A percentile compares a stretch with the other conserved stretches of the same genome.
Conservation (phyloP, 1,140 invertebrate genomes). For the Trypoxylus dichotomus region DNA sequence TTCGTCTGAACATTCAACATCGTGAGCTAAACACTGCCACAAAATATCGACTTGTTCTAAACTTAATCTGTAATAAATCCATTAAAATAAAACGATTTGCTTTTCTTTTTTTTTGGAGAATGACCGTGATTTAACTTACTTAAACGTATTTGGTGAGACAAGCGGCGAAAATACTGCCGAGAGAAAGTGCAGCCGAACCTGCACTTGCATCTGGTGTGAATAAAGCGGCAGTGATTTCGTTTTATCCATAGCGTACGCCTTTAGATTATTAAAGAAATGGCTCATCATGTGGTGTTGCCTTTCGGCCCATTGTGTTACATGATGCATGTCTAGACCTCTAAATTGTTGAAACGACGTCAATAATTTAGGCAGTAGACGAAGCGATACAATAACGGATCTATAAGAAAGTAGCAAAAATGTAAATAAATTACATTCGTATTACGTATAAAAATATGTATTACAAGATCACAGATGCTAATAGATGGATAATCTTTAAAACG, state of each 20-base stretch:
- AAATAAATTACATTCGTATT: constrained; percentile 16
- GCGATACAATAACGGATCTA: constrained; percentile 84
- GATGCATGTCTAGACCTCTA: constrained; percentile 77
- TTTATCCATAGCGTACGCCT: constrained; percentile 59
- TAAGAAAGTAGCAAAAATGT: constrained; percentile 37
- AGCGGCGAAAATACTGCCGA: constrained; percentile 89
- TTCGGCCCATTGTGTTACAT: constrained; percentile 87
- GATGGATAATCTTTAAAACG: no score
- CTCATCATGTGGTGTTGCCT: constrained; percentile 88
- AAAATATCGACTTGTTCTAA: constrained; percentile 87
- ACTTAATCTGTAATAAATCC: constrained; percentile 64
- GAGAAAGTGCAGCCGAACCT: constrained; percentile 87
- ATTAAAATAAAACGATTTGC: neutral
- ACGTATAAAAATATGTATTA: neutral
- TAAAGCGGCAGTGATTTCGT: constrained; percentile 59
- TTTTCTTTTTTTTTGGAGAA: neutral
- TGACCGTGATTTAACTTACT: constrained; percentile 53
- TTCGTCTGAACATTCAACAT: constrained; percentile 83
- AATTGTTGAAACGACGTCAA: constrained; percentile 90
- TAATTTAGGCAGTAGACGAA: constrained; percentile 85
- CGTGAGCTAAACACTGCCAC: constrained; percentile 86
- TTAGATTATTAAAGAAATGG: constrained; percentile 86
- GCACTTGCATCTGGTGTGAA: constrained; percentile 86
- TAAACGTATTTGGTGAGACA: constrained; percentile 85
- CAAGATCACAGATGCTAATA: no score